Conservation (phyloP, 2,888 invertebrate genomes). For the Epinotia ramella region DNA sequence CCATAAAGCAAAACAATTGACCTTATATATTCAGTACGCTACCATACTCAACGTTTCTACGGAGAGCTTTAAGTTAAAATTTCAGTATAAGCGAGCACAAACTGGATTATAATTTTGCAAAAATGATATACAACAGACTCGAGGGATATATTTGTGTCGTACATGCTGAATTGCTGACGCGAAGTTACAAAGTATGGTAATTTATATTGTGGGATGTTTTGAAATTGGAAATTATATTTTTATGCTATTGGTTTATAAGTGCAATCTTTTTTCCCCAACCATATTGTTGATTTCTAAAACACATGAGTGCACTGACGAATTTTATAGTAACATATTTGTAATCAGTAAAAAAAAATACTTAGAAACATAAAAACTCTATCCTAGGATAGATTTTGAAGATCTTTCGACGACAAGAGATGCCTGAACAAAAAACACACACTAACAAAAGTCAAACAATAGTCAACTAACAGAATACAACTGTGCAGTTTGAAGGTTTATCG, state of each 20-base stretch:
- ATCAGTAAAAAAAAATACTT: no score
- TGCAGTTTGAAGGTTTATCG: conserved; percentile 14
- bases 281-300: no score
- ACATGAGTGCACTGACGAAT: no score
- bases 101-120: conserved; percentile 42
- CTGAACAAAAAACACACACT: not conserved
- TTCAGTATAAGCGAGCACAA: conserved; percentile 38
- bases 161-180: conserved; percentile 11
- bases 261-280: not conserved
- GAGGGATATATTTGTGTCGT: conserved; percentile 11
- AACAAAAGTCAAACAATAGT: conserved; percentile 23
- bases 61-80: conserved; percentile 40
- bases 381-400: no score
- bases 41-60: conserved; percentile 7
- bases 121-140: conserved; percentile 39
- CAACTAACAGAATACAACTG: not conserved
- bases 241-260: not conserved
- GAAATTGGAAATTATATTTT: conserved; percentile 2
- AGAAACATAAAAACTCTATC: no score
- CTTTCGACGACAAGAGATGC: no score
- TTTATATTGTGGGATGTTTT: conserved; percentile 16
- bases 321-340: no score
- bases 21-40: conserved; percentile 25
- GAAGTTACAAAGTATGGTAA: conserved; percentile 12
- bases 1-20: conserved; percentile 23